Evolutionary conservation across 2,888 invertebrate species (phyloP), one percentile per base, ranked within the genome.

Genomic region (Drosophila prolongata): DNA sequence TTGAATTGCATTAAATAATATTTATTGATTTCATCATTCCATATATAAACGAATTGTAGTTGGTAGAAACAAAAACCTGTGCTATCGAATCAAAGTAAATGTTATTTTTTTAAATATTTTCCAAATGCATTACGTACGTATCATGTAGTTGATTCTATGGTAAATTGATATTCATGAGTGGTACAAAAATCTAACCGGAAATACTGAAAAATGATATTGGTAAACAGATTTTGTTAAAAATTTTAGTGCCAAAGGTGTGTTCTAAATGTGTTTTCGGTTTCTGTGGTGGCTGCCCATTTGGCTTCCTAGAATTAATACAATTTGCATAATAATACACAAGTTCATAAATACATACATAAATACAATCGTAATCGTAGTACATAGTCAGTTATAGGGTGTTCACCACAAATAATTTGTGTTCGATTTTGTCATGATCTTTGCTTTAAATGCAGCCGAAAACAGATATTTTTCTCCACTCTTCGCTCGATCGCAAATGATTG

Each of bases 1-100:
- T 77, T 76, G 68, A 85, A 81, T 87, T 86, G 83, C 83, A 84
- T 86, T 83, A 84, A 84, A 84, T 86, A 71, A 85, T 86, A 87
- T 86, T 86, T 86, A 86, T 86, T 86, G 85, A 72, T 78, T 81
- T 86, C 76, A 78, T 87, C 74, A 53, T 69, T 74, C 66, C 75
- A 61, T 66, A 61, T 67, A 61, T 74, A 74, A 76, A 77, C 68
- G 73, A 81, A 75, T 52, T 10, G 42, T 60, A 64, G 57, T 58
- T 58, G 38, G 62, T 70, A 56, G 43, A 62, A 71, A 71, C 56
- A 19, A 61, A 57, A 70, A 57, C 66, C 65, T 64, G 64, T 66
- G 53, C 65, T 52, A 43, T 52, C 58, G 59, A 50, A 43, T 46
- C 43, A 59, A 73, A 77, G 71, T 58, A 16, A 47, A 30, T 64